phyloP scores from a whole-genome alignment of 1,140 invertebrate species.

The Orchesella cincta region DNA sequence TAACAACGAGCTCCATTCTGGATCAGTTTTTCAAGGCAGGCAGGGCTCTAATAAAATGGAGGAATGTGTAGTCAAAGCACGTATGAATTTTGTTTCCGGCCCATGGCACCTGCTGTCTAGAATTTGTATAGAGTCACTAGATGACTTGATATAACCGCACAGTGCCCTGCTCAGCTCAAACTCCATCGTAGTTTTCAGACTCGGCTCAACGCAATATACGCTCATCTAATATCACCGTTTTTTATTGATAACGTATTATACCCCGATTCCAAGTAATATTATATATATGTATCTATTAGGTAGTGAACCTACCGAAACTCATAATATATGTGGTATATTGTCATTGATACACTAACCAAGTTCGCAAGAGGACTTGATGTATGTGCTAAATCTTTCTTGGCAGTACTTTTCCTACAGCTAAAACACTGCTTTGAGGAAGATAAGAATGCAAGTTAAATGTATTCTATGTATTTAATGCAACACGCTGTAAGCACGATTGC shows the following conservation, averaged over 20 bases:
- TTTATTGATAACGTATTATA: too few species aligned
- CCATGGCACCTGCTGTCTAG: conserved; percentile 49
- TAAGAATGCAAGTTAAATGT: neutral
- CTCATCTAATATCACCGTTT: too few species aligned
- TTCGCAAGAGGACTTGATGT: neutral
- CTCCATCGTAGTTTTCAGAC: too few species aligned
- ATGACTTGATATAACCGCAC: conserved; percentile 2
- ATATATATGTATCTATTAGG: too few species aligned
- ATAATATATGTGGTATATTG: too few species aligned
- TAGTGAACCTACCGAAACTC: too few species aligned
- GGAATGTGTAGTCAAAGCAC: conserved; percentile 47
- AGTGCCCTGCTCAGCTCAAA: neutral
- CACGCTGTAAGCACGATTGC: neutral
- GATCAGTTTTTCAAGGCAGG: neutral
- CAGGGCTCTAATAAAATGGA: conserved; percentile 11
- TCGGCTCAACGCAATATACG: too few species aligned
- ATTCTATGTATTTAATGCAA: neutral
- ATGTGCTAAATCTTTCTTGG: neutral
- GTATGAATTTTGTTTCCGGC: conserved; percentile 52
- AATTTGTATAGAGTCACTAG: conserved; percentile 39
- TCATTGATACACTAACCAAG: neutral
- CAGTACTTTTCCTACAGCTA: neutral
- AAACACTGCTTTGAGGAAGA: neutral
- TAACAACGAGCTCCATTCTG: conserved; percentile 11
- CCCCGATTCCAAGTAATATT: too few species aligned